A percentile compares a stretch with the other conserved stretches of the same genome.
These are phyloP conservation scores for Adelphocoris suturalis DNA, from an alignment of 2,888 invertebrate genomes.

Conservation along the genomic window DNA sequence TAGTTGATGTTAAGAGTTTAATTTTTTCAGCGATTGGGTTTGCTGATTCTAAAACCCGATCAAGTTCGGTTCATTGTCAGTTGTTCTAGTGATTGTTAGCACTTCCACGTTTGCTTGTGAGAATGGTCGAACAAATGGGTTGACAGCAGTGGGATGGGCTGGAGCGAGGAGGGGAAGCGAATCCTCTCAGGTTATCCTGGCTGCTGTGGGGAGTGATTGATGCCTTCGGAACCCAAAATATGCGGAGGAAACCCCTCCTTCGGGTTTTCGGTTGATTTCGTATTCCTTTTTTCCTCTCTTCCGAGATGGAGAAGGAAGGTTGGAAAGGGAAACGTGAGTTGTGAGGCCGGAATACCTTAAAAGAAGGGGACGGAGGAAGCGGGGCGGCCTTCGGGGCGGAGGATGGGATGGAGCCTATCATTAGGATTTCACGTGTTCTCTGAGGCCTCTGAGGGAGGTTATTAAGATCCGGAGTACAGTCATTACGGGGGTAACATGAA, in stretches of 20 bases:
- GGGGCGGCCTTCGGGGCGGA: neutral
- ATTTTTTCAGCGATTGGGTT: too few species aligned
- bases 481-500: constrained; percentile 1
- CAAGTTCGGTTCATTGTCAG: too few species aligned
- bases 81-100: too few species aligned
- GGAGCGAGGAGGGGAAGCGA: too few species aligned
- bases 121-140: too few species aligned
- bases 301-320: too few species aligned
- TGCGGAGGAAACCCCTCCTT: neutral
- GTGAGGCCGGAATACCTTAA: constrained; percentile 11
- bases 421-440: constrained; percentile 49
- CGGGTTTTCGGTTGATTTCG: neutral
- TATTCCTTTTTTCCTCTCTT: neutral
- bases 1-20: too few species aligned
- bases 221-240: constrained; percentile 11
- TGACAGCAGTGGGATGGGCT: too few species aligned
- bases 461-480: constrained; percentile 30
- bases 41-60: too few species aligned
- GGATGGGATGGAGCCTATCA: constrained; percentile 20
- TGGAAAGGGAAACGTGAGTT: constrained; percentile 22
- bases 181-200: neutral
- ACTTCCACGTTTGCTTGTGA: too few species aligned
- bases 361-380: constrained; percentile 34
- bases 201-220: neutral
- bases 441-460: neutral